Base-by-base conservation (phyloP, 2,797 vertebrate species). In the Luscinia megarhynchos region DNA sequence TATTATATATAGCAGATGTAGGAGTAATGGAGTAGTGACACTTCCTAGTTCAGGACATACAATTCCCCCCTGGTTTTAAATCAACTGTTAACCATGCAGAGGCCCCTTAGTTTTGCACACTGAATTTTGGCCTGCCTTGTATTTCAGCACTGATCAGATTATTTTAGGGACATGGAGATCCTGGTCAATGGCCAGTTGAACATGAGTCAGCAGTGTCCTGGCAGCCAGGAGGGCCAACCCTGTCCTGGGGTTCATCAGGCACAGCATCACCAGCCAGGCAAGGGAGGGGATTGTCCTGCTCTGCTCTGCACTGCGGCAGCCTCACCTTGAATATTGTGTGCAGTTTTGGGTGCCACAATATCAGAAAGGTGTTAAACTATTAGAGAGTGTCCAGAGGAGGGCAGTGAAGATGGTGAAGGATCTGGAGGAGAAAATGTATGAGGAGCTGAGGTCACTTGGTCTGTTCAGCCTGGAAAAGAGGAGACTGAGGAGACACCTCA, bases 141-240 rank as follows among this genome's bases (percentile, higher is more conserved):
- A 15, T 64, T 88, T 76, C 69, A 69, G 29, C 34, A 48, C 24
- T n/a, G 46, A 62, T 57, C 18, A 58, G 50, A 77, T 69, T 30
- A 5, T 17, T 48, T 73, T 69, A 29, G 14, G 43, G 15, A 32
- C 6, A 1, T 27, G 30, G 2, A 22, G 10, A 2, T 12, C 14
- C 41, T 62, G 41, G 20, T 34, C 1, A 0, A 1, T 54, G 64
- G 3, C 24, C 54, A 40, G 10, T 2, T 15, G 73, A 54, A 40
- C 2, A 1, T 3, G 21, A 63, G 3, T 1, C 21, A 78, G 64
- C 64, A 69, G 57, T 55, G 64, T 21, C 40, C 41, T 22, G 57
- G 34, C 18, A 57, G 50, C 26, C 66, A 50, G 43, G 36, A 78
- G 26, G 4, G 26, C 15, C 50, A 48, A 0, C 0, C 1, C 0